These are phyloP conservation scores for Synanceia verrucosa DNA, from an alignment of 2,797 vertebrate species.

Conservation along the genomic window DNA sequence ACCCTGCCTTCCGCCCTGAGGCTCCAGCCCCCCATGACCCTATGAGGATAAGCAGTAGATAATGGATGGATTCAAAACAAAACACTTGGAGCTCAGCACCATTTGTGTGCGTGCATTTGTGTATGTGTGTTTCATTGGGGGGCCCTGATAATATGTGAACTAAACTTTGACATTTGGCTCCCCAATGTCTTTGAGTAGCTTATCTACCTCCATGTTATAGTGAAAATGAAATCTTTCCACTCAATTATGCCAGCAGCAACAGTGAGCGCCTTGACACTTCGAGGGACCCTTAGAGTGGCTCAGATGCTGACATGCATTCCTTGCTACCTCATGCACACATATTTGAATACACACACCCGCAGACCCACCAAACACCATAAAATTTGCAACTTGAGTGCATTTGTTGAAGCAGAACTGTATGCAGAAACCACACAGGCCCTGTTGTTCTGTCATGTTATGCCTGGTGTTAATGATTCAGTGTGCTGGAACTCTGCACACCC, in stretches of 20 bases:
- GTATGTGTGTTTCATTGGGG: background rate
- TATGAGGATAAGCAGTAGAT: too few relatives aligned
- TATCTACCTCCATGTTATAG: constrained; percentile 52
- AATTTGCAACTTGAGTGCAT: constrained; percentile 22
- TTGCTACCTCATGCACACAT: constrained; percentile 14
- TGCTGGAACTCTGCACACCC: background rate
- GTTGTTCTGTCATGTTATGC: constrained; percentile 21
- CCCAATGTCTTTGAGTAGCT: constrained; percentile 47
- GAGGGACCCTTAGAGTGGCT: constrained; percentile 39
- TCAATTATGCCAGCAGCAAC: constrained; percentile 65
- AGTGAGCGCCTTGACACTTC: constrained; percentile 50
- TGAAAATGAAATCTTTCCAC: constrained; percentile 69
- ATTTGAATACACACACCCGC: constrained; percentile 13
- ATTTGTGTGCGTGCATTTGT: background rate
- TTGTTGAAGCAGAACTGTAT: constrained; percentile 22
- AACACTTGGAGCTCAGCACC: too few relatives aligned
- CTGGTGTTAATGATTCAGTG: constrained; percentile 35
- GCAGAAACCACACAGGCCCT: constrained; percentile 17
- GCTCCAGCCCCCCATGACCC: too few relatives aligned
- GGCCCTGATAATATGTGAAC: constrained; percentile 42
- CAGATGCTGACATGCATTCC: constrained; percentile 45
- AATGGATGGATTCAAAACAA: too few relatives aligned
- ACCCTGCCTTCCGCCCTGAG: too few relatives aligned
- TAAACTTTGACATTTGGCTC: constrained; percentile 50
- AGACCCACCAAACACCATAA: constrained; percentile 9